Base-by-base conservation (phyloP, 2,113 vertebrate genomes). In the Bubo bubo region DNA sequence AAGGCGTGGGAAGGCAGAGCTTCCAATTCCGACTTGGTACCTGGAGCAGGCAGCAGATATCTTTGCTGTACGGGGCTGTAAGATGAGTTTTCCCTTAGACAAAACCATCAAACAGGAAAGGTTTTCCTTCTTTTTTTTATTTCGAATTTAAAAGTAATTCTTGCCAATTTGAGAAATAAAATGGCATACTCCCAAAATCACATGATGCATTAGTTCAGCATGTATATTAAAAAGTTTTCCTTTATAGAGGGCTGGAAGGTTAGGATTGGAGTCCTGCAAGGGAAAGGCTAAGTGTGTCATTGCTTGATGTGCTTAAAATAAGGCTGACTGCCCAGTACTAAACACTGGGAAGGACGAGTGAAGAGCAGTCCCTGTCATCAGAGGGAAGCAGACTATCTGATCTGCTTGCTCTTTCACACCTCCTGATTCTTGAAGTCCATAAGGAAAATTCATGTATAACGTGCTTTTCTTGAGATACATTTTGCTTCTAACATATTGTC, bases 261-360 rank as follows among this genome's bases (percentile, higher is more conserved):
- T 86, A 86, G 43, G 64, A 89, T 64, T 43, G 35, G 52, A 74
- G 16, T 75, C 41, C 76, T 76, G 4, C 20, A 71, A 70, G 14
- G 21, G 34, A 91, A 88, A 89, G 47, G 26, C 34, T 62, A 39
- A 37, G 13, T 14, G 16, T 30, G 18, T 68, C 21, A 49, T 56
- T 93, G 59, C 20, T 39, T 84, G 43, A 60, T 52, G 21, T 67
- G 21, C 26, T 90, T 90, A 64, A 86, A 92, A 62, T 15, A 80
- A 86, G 47, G 19, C 72, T 71, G 41, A 55, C 26, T 79, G 34
- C 12, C 34, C 58, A 62, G 22, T 41, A 56, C 27, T 43, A 86
- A 43, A 53, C 52, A 55, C 13, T 55, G n/a, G 50, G 47, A 88
- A 66, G 20, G 32, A 77, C 0, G 2, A 14, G 12, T 56, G 34